Evolutionary conservation across 2,113 vertebrate species (phyloP), one percentile per base, ranked within the genome.

Genomic region (Ctenomys sociabilis): DNA sequence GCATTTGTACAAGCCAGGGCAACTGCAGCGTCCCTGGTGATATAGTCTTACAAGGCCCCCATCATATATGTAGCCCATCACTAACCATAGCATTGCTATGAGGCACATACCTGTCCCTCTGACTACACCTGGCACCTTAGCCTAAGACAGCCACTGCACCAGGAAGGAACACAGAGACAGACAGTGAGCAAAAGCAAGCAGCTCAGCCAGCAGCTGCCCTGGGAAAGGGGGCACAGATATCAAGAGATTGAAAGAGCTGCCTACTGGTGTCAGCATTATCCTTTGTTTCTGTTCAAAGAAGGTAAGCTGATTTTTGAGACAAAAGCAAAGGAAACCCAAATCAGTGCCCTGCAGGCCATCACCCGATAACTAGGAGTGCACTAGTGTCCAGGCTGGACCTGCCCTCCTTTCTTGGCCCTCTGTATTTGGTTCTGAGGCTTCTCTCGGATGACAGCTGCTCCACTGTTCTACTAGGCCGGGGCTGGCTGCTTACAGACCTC

Each of bases 401-500:
- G 80, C 49, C 24, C 45, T 88, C 81, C 81, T 85, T 88, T 83
- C 77, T 66, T 84, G n/a, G 72, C 2, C 45, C 84, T 45, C 3
- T 13, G 26, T 59, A 64, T 84, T 91, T 88, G 37, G 91, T 14
- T 30, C 82, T 19, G 32, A 30, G 77, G 35, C 66, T 81, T 93
- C 63, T 85, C 64, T 93, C 61, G 70, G 75, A 63, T 89, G 64
- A 81, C 94, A 93, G 40, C 77, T 91, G 64, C 43, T 37, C 9
- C 68, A 84, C 75, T 91, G 21, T 93, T 88, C 91, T 87, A 57
- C 37, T 30, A 92, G 85, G 52, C 80, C 57, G 35, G 14, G 54
- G 81, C 61, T 95, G 64, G 89, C 61, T 90, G 64, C 90, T 82
- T 94, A 81, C 37, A 95, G 59, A 82, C 43, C 66, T 57, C 63